These are phyloP conservation scores for Chamaedrilus cognettii DNA, from an alignment of 2,888 invertebrate species.

Conservation along the genomic window DNA sequence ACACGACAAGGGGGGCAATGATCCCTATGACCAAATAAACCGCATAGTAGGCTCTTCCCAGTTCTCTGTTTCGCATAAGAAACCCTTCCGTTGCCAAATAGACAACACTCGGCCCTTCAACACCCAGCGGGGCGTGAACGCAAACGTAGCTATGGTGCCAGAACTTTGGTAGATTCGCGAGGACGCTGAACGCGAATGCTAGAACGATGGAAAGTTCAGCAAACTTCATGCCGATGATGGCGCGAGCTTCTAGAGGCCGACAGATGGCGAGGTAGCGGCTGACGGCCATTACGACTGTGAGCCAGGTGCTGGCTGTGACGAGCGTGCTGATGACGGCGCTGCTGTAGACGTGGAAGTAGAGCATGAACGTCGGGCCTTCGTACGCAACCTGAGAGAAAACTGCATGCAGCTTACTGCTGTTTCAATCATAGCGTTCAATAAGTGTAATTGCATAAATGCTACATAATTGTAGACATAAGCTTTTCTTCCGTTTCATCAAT, in stretches of 20 bases:
- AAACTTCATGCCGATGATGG: conserved; percentile 45
- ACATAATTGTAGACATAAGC: no score
- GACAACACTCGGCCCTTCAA: background rate
- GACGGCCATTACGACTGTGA: conserved; percentile 8
- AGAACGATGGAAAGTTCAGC: conserved; percentile 45
- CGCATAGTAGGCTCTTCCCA: conserved; percentile 18
- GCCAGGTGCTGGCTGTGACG: conserved; percentile 9
- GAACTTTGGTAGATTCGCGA: conserved; percentile 22
- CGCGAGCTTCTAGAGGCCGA: conserved; percentile 4
- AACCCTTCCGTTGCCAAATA: conserved; percentile 8
- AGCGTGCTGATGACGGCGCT: conserved; percentile 9
- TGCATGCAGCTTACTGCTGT: no score
- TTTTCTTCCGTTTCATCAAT: no score
- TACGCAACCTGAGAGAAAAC: no score
- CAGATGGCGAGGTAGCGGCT: conserved; percentile 16
- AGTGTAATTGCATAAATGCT: no score
- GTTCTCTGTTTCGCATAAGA: conserved; percentile 4
- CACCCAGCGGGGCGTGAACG: no score
- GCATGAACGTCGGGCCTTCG: conserved; percentile 9
- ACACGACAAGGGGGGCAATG: conserved; percentile 48
- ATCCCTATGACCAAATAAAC: conserved; percentile 49
- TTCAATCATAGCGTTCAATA: no score
- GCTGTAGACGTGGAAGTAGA: conserved; percentile 4
- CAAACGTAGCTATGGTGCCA: background rate
- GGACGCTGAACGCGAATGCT: conserved; percentile 14